Evolutionary conservation across 2,113 vertebrate species (phyloP).

Genomic region (Phocoena phocoena): DNA sequence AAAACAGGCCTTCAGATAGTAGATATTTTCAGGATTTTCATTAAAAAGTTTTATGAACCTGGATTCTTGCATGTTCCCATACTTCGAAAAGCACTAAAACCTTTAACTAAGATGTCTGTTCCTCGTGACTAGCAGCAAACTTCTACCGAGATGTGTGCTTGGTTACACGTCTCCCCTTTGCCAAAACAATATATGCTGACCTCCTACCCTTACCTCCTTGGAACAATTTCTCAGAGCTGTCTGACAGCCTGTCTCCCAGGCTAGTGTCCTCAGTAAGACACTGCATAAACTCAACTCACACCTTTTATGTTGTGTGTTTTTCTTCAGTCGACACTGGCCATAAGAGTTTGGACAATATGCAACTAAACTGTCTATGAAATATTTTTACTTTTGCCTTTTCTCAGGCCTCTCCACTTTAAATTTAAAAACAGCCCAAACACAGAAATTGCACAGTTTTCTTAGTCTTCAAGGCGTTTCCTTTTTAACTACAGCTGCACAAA

Average conservation of each 20-base stretch:
- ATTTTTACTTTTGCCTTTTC: not conserved
- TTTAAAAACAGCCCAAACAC: not conserved
- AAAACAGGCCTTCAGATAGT: not conserved
- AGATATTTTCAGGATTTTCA: not conserved
- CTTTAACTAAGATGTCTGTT: not conserved
- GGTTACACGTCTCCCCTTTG: not conserved
- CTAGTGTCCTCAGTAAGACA: not conserved
- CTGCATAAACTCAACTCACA: not conserved
- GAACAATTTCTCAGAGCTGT: no score
- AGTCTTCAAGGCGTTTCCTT: not conserved
- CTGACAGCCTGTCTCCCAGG: not conserved
- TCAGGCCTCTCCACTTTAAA: not conserved
- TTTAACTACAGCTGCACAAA: not conserved
- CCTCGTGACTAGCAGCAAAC: not conserved
- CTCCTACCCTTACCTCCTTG: not conserved
- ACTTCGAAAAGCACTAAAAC: not conserved
- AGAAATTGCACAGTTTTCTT: not conserved
- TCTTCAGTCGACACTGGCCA: rapidly evolving
- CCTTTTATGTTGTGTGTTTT: not conserved
- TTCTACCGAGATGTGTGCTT: not conserved
- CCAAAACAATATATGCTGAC: not conserved
- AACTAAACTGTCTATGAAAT: not conserved
- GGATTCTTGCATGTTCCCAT: not conserved
- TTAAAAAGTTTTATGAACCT: not conserved
- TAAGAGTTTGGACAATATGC: not conserved